Conservation (phyloP, 2,113 vertebrate species). For the human (Homo sapiens) region DNA sequence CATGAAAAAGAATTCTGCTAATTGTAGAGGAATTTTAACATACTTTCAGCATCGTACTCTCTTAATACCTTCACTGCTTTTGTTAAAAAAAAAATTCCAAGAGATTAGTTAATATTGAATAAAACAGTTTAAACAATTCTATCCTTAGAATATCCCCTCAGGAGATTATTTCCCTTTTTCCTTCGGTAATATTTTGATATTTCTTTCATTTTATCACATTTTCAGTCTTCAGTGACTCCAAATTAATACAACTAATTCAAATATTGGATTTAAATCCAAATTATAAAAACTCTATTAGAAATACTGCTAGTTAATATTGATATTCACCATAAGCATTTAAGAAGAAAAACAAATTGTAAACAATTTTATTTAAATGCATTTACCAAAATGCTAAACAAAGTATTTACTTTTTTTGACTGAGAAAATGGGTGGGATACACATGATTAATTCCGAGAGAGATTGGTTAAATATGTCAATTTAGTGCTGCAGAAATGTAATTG, state of each 20-base stretch:
- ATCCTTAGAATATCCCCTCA: not conserved
- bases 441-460: not conserved
- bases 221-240: not conserved
- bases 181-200: conserved; percentile 25
- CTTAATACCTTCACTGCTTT: conserved; percentile 16
- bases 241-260: not conserved
- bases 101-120: conserved; percentile 41
- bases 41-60: not conserved
- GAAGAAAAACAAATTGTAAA: not conserved
- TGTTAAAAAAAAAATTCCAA: not conserved
- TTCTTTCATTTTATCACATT: conserved; percentile 31
- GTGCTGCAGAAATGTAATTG: not conserved
- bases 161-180: not conserved
- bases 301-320: not conserved
- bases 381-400: not conserved
- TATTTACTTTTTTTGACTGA: not conserved
- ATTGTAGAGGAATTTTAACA: conserved; percentile 16
- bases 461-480: not conserved
- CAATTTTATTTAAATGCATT: not conserved
- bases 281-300: conserved; percentile 48
- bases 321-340: conserved; percentile 5
- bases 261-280: not conserved
- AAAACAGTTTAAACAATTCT: conserved; percentile 36
- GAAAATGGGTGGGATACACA: not conserved
- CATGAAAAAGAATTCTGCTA: conserved; percentile 42